phyloP scores from a whole-genome alignment of 1,140 invertebrate genomes.

The Pararge aegeria region DNA sequence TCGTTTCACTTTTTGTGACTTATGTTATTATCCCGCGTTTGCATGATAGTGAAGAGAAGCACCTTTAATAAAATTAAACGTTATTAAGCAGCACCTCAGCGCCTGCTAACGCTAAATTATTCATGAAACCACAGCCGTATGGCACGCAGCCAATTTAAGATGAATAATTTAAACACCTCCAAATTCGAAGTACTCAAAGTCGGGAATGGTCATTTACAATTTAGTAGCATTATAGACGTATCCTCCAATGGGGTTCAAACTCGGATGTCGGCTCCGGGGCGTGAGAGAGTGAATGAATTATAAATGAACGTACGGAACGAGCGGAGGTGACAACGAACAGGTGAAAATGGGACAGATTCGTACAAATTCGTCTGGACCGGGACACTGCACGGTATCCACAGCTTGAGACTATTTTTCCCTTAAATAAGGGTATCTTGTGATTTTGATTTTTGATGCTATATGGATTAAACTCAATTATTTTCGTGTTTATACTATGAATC shows the following conservation, averaged over 20 bases:
- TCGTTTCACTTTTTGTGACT: too few species aligned
- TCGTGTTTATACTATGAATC: too few species aligned
- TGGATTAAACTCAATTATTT: too few species aligned
- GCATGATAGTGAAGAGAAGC: too few species aligned
- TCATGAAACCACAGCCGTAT: conserved; percentile 36
- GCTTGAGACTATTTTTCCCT: too few species aligned
- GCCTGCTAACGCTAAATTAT: conserved; percentile 39
- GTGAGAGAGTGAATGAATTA: conserved; percentile 55
- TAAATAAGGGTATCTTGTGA: too few species aligned
- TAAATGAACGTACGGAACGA: conserved; percentile 41
- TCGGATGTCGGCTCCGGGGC: conserved; percentile 31
- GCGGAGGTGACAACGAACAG: conserved; percentile 33
- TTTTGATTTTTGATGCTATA: too few species aligned
- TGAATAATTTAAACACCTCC: conserved; percentile 60
- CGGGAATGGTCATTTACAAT: conserved; percentile 63
- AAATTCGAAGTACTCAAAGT: conserved; percentile 65
- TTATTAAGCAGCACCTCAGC: conserved; percentile 27
- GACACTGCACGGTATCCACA: not conserved
- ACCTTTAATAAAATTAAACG: conserved; percentile 45
- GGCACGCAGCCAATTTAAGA: conserved; percentile 55
- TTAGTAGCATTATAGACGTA: conserved; percentile 66
- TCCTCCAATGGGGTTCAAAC: conserved; percentile 45
- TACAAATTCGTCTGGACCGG: conserved; percentile 22
- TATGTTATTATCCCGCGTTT: too few species aligned
- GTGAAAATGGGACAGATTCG: conserved; percentile 32